Evolutionary conservation across 2,888 invertebrate genomes (phyloP).

Genomic region (Cantharis rufa): DNA sequence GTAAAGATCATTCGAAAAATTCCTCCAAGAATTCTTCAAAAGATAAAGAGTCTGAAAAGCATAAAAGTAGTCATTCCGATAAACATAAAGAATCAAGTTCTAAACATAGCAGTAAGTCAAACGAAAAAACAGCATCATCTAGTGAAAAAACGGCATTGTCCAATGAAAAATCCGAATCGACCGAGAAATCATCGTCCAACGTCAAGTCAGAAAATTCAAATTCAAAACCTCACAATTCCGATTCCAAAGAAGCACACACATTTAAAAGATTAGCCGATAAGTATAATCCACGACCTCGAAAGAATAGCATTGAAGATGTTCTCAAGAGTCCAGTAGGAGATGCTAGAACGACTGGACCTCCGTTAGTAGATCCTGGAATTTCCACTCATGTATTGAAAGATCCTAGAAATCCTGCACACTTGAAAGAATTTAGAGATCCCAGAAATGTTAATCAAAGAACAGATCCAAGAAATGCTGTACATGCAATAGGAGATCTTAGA

Average conservation of each 20-base stretch:
- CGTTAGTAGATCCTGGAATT: neutral
- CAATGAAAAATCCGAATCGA: neutral
- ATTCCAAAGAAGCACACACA: neutral
- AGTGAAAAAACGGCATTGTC: neutral
- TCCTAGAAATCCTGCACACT: neutral
- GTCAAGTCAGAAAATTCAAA: neutral
- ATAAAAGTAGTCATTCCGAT: slow-evolving; percentile 4
- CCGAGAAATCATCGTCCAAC: neutral
- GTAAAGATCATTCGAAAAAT: slow-evolving; percentile 28
- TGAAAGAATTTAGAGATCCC: neutral
- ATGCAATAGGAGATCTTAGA: neutral
- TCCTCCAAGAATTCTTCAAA: neutral
- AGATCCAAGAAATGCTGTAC: neutral
- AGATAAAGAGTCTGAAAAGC: slow-evolving; percentile 9
- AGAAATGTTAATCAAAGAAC: neutral
- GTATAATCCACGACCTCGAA: slow-evolving; percentile 56
- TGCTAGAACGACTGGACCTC: slow-evolving; percentile 7
- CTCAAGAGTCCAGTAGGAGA: slow-evolving; percentile 45
- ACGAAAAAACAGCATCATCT: neutral
- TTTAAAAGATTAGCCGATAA: slow-evolving; percentile 54
- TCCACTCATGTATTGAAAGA: neutral
- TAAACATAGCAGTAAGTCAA: neutral
- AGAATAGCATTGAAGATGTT: slow-evolving; percentile 37
- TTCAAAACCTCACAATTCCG: neutral
- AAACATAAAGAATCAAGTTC: neutral